phyloP scores from a whole-genome alignment of 2,113 vertebrate genomes.

The Forbesichthys agassizii region DNA sequence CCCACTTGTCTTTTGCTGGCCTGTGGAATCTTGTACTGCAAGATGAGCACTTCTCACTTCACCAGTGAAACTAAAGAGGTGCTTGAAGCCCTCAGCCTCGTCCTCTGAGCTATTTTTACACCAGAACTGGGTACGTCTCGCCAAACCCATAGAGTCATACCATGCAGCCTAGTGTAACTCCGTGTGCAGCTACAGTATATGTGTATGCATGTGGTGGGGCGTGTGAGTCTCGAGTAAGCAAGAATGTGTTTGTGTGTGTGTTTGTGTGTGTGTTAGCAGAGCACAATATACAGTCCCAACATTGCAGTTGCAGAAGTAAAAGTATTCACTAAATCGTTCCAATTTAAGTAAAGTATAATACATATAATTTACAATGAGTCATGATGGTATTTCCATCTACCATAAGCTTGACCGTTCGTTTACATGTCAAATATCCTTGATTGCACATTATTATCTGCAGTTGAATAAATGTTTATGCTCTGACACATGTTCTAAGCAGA shows the following conservation, averaged over 20 bases:
- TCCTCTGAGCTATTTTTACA: slow-evolving; percentile 76
- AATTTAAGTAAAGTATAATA: too few species aligned
- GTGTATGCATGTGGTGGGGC: slow-evolving; percentile 22
- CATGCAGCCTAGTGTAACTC: slow-evolving; percentile 36
- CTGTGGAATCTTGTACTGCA: slow-evolving; percentile 51
- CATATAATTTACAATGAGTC: too few species aligned
- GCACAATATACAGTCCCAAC: background rate
- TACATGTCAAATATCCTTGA: too few species aligned
- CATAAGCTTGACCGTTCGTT: too few species aligned
- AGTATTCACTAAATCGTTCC: too few species aligned
- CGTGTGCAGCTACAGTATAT: slow-evolving; percentile 10
- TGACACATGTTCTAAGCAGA: too few species aligned
- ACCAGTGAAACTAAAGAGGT: slow-evolving; percentile 73
- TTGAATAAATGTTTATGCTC: too few species aligned
- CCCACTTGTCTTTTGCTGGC: slow-evolving; percentile 37
- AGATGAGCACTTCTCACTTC: slow-evolving; percentile 62
- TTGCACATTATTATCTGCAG: too few species aligned
- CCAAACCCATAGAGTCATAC: slow-evolving; percentile 49
- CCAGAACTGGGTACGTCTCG: slow-evolving; percentile 51
- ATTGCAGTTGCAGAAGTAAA: too few species aligned
- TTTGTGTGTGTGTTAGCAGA: background rate
- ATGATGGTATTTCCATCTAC: too few species aligned
- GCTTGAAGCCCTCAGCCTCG: slow-evolving; percentile 53
- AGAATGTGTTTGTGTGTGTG: background rate
- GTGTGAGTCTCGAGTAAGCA: slow-evolving; percentile 7